Conservation (phyloP, 1,140 invertebrate species). For the silkworm (Bombyx mori) region DNA sequence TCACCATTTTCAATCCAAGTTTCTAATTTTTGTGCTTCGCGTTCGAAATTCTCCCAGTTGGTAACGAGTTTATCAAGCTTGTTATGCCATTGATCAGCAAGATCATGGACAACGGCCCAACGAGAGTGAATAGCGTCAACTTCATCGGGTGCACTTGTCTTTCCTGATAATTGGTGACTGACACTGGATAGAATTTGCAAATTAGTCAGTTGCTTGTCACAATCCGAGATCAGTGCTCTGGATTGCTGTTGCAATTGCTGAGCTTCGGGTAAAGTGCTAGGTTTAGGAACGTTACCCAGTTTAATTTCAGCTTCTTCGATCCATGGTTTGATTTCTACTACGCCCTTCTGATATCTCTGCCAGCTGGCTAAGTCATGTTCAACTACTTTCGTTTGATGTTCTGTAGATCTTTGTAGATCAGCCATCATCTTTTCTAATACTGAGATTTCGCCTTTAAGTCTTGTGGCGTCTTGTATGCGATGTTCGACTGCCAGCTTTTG, state of each 20-base stretch:
- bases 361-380: conserved; percentile 85
- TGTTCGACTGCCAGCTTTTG: conserved; percentile 72
- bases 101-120: conserved; percentile 83
- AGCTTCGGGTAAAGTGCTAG: conserved; percentile 84
- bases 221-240: conserved; percentile 80
- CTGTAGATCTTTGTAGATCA: conserved; percentile 78
- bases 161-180: conserved; percentile 80
- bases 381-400: conserved; percentile 80
- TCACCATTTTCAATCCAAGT: conserved; percentile 80
- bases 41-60: conserved; percentile 86
- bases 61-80: conserved; percentile 84
- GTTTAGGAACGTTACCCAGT: conserved; percentile 79
- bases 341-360: conserved; percentile 86
- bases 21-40: conserved; percentile 79
- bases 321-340: conserved; percentile 89
- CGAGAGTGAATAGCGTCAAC: conserved; percentile 85
- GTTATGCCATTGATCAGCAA: conserved; percentile 79
- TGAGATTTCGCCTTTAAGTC: conserved; percentile 78
- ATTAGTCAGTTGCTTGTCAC: conserved; percentile 81
- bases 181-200: conserved; percentile 80
- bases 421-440: conserved; percentile 78
- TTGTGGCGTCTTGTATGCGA: conserved; percentile 76
- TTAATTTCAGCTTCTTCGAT: conserved; percentile 88
- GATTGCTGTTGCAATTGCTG: conserved; percentile 80
- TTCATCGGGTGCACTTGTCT: conserved; percentile 83